These are phyloP conservation scores for Acyrthosiphon pisum DNA, from an alignment of 1,140 invertebrate species.

Conservation along the genomic window DNA sequence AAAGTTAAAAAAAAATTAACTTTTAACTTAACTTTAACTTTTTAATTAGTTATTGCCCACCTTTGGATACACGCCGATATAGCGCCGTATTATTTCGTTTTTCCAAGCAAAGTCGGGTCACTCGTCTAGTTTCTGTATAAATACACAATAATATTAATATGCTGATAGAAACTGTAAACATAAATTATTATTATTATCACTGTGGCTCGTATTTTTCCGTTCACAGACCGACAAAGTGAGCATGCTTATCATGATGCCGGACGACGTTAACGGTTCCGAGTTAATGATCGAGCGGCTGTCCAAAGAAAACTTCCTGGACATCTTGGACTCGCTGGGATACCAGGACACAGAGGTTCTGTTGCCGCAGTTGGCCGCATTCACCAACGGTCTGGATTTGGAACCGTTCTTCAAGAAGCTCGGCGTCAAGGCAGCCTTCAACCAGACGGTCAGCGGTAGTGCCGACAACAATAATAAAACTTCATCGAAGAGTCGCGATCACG, in stretches of 20 bases:
- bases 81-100: too few relatives aligned
- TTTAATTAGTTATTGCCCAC: too few relatives aligned
- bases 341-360: conserved; percentile 61
- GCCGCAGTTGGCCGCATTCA: conserved; percentile 62
- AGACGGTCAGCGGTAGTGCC: background rate
- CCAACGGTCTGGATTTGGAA: conserved; percentile 60
- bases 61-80: too few relatives aligned
- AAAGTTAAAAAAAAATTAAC: too few relatives aligned
- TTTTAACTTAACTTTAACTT: too few relatives aligned
- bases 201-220: background rate
- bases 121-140: background rate
- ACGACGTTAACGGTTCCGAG: conserved; percentile 60
- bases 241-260: conserved; percentile 62
- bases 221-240: conserved; percentile 60
- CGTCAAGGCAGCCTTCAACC: conserved; percentile 59
- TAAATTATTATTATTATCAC: background rate
- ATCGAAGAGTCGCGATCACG: background rate
- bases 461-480: background rate
- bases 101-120: too few relatives aligned
- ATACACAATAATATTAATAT: background rate
- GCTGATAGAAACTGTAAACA: background rate
- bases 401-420: conserved; percentile 60
- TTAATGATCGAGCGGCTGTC: conserved; percentile 59
- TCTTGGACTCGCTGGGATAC: conserved; percentile 59
- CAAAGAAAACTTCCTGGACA: conserved; percentile 59